These are phyloP conservation scores for Orius laevigatus DNA, from an alignment of 1,140 invertebrate species.

Conservation along the genomic window DNA sequence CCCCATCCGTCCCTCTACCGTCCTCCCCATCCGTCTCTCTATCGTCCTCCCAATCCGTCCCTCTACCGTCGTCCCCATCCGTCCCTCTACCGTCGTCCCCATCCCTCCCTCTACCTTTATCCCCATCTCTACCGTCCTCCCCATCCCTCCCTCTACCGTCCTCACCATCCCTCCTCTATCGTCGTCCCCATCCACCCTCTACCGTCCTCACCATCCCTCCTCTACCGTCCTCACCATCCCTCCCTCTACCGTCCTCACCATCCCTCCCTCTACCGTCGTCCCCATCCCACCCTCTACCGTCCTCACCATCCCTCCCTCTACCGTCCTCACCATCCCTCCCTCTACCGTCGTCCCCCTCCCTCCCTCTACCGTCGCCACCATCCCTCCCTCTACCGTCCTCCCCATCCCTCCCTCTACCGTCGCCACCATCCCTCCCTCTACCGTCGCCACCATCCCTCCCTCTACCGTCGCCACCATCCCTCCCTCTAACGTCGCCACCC, in stretches of 20 bases:
- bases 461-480: no score
- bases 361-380: slow-evolving; percentile 4
- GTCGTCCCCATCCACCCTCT: not conserved
- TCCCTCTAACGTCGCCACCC: not conserved
- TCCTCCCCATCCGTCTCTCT: no score
- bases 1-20: no score
- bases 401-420: not conserved
- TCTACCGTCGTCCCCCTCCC: not conserved
- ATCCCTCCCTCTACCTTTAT: not conserved
- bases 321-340: slow-evolving; percentile 1
- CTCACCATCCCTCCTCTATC: not conserved
- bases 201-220: not conserved
- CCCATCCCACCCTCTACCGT: not conserved
- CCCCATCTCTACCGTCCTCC: not conserved
- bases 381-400: no score
- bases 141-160: no score
- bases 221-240: not conserved
- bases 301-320: not conserved
- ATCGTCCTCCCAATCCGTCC: no score
- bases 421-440: no score
- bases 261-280: not conserved
- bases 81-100: no score
- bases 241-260: not conserved
- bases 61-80: no score
- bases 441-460: no score